Percentiles rank a stretch among this genome's conserved stretches.
phyloP scores from a whole-genome alignment of 2,797 vertebrate species.

The Galago senegalensis region DNA sequence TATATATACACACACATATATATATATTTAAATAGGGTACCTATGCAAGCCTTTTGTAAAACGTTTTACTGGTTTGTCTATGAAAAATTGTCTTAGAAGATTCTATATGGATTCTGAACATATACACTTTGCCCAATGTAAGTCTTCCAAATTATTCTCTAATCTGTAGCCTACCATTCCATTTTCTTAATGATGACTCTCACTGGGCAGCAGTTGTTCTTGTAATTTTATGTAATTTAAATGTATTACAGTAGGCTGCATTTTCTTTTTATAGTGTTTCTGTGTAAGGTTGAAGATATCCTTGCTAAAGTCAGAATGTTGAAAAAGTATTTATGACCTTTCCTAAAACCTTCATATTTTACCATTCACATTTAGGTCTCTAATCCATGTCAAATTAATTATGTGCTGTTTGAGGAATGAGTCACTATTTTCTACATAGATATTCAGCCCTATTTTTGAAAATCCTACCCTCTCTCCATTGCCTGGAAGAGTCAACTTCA shows the following conservation, averaged over 20 bases:
- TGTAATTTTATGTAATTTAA: constrained; percentile 3
- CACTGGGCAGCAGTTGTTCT: background rate
- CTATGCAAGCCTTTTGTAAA: background rate
- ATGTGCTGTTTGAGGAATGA: background rate
- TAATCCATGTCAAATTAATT: constrained; percentile 23
- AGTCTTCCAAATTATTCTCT: background rate
- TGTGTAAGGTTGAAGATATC: background rate
- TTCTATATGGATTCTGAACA: background rate
- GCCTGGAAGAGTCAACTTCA: background rate
- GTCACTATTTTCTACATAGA: background rate
- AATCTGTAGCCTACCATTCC: background rate
- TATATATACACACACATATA: background rate
- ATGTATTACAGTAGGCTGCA: background rate
- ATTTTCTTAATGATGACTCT: background rate
- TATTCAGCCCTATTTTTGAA: background rate
- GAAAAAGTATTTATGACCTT: background rate
- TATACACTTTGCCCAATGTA: background rate
- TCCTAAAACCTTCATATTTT: background rate
- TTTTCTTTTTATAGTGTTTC: constrained; percentile 8
- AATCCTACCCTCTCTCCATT: background rate
- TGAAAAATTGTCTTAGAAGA: background rate
- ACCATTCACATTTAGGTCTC: background rate
- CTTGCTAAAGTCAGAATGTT: background rate
- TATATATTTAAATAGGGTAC: background rate
- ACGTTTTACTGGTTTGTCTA: background rate